These are phyloP conservation scores for Mechanitis messenoides DNA, from an alignment of 2,888 invertebrate species.

Conservation along the genomic window DNA sequence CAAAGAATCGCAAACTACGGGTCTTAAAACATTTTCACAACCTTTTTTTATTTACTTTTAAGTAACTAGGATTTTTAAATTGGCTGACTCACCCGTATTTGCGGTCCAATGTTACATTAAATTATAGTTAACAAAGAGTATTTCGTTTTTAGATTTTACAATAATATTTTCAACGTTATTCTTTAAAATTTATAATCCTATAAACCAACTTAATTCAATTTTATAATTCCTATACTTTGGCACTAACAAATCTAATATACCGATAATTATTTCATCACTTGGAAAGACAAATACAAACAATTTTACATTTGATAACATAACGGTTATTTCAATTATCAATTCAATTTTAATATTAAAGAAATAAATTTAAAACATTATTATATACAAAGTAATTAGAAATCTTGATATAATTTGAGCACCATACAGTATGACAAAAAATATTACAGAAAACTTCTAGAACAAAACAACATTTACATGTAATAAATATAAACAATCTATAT, in stretches of 20 bases:
- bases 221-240: constrained; percentile 71
- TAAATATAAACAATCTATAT: constrained; percentile 19
- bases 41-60: constrained; percentile 52
- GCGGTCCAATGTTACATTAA: constrained; percentile 54
- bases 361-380: constrained; percentile 15
- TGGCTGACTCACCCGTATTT: constrained; percentile 59
- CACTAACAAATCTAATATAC: constrained; percentile 71
- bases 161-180: constrained; percentile 57
- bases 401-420: constrained; percentile 56
- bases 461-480: constrained; percentile 26
- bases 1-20: constrained; percentile 56
- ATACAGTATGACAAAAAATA: constrained; percentile 36
- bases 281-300: constrained; percentile 34
- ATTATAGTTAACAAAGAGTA: constrained; percentile 69
- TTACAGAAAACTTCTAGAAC: constrained; percentile 22
- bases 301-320: constrained; percentile 36
- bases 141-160: constrained; percentile 71
- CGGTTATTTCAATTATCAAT: constrained; percentile 30
- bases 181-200: constrained; percentile 61
- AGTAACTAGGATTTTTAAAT: constrained; percentile 66
- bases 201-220: constrained; percentile 65
- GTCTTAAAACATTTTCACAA: constrained; percentile 66
- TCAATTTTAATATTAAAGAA: constrained; percentile 12
- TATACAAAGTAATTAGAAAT: constrained; percentile 28
- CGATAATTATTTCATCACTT: constrained; percentile 50